A percentile compares a stretch with the other conserved stretches of the same genome.
Conservation (phyloP, 1,140 invertebrate species). For the Gryon sp. region DNA sequence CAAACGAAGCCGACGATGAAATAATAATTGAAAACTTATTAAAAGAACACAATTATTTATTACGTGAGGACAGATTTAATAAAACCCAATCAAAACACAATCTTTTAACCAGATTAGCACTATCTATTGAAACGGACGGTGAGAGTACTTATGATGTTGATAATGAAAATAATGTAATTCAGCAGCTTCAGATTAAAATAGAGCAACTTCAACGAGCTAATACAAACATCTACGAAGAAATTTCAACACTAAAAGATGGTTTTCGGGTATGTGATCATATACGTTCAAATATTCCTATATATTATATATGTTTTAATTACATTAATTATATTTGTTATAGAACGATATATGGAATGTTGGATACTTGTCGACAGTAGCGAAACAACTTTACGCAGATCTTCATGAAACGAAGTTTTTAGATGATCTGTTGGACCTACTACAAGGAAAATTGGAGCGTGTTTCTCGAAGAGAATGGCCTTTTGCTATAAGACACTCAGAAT, state of each 20-base stretch:
- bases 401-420: slow-evolving; percentile 74
- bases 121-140: slow-evolving; percentile 69
- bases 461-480: slow-evolving; percentile 76
- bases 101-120: slow-evolving; percentile 69
- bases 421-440: slow-evolving; percentile 74
- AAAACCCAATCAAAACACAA: slow-evolving; percentile 66
- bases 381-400: slow-evolving; percentile 68
- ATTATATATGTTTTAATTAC: slow-evolving; percentile 7
- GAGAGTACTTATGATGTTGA: slow-evolving; percentile 38
- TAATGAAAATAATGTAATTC: slow-evolving; percentile 62
- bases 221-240: slow-evolving; percentile 68
- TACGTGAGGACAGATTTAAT: slow-evolving; percentile 67
- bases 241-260: slow-evolving; percentile 64
- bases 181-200: slow-evolving; percentile 67
- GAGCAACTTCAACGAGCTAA: slow-evolving; percentile 65
- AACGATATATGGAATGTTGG: slow-evolving; percentile 69
- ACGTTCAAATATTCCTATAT: no score
- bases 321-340: slow-evolving; percentile 55
- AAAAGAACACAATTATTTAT: slow-evolving; percentile 36
- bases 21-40: slow-evolving; percentile 47
- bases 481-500: slow-evolving; percentile 61
- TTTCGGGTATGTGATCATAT: slow-evolving; percentile 65
- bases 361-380: slow-evolving; percentile 65
- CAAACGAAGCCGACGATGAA: slow-evolving; percentile 49
- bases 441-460: slow-evolving; percentile 73